Conservation (phyloP, 2,888 invertebrate species). For the Odontocerum albicorne region DNA sequence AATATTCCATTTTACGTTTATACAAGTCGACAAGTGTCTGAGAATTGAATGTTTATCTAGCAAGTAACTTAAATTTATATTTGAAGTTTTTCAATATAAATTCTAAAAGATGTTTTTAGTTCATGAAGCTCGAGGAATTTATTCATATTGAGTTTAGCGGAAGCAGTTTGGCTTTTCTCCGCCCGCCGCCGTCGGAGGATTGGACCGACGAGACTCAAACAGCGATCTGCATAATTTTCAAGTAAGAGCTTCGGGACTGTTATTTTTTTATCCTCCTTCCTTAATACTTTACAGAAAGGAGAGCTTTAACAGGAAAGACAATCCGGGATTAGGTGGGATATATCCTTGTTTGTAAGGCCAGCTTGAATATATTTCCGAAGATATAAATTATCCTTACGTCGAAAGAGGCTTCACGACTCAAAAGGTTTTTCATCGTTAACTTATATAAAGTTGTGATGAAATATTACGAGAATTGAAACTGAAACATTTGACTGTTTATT, state of each 20-base stretch:
- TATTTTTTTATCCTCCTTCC: slow-evolving; percentile 13
- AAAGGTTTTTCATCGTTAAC: no score
- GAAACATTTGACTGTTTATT: no score
- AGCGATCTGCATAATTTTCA: slow-evolving; percentile 34
- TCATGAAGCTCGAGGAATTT: not conserved
- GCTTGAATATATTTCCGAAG: slow-evolving; percentile 19
- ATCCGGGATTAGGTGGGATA: slow-evolving; percentile 28
- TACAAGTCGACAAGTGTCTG: no score
- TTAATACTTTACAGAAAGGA: slow-evolving; percentile 24
- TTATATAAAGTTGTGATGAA: no score
- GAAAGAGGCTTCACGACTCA: no score
- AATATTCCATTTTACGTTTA: no score
- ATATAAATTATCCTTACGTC: not conserved
- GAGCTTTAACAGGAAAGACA: slow-evolving; percentile 24
- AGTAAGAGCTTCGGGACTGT: slow-evolving; percentile 26
- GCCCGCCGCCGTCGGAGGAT: not conserved
- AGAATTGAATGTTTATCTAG: no score
- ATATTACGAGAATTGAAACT: no score
- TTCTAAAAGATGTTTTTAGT: no score
- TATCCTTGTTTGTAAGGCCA: slow-evolving; percentile 19
- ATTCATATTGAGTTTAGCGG: not conserved
- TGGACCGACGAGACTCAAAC: slow-evolving; percentile 17
- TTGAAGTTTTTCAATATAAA: no score
- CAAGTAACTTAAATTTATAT: no score
- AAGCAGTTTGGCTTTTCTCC: not conserved